Percentiles rank a stretch among this genome's conserved stretches.
Evolutionary conservation across 2,797 vertebrate genomes (phyloP).

Genomic region (Microctenopoma lineatum): DNA sequence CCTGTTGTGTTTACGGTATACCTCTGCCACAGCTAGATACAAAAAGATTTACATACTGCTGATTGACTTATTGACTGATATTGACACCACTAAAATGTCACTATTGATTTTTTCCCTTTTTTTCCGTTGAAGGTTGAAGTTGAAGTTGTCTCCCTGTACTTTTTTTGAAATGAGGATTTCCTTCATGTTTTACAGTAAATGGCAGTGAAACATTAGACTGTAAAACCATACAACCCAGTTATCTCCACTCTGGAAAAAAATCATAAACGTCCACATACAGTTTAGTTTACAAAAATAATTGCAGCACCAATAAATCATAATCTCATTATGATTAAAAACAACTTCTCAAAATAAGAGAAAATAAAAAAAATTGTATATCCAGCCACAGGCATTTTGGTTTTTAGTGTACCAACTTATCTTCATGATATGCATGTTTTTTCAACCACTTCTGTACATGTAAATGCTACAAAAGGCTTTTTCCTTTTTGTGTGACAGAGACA

Average conservation of each 20-base stretch:
- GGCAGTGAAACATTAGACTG: conserved; percentile 61
- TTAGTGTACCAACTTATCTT: conserved; percentile 43
- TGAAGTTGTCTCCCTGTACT: not conserved
- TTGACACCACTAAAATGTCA: conserved; percentile 34
- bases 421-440: conserved; percentile 43
- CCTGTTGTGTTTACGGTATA: conserved; percentile 6
- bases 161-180: not conserved
- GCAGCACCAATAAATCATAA: conserved; percentile 83
- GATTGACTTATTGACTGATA: conserved; percentile 5
- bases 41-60: not conserved
- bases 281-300: conserved; percentile 85
- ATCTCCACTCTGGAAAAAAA: conserved; percentile 32
- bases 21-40: conserved; percentile 18
- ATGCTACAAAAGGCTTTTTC: conserved; percentile 50
- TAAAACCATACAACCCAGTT: conserved; percentile 54
- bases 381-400: conserved; percentile 73
- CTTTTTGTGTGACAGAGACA: conserved; percentile 28
- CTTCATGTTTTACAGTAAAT: conserved; percentile 29
- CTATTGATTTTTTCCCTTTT: conserved; percentile 4
- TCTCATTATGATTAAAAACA: conserved; percentile 69
- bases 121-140: not conserved
- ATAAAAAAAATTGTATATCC: conserved; percentile 61
- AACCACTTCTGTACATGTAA: conserved; percentile 26
- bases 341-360: conserved; percentile 36
- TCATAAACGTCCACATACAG: conserved; percentile 40